Evolutionary conservation across 1,140 invertebrate genomes (phyloP).

Genomic region (Ceratosolen fusciceps): DNA sequence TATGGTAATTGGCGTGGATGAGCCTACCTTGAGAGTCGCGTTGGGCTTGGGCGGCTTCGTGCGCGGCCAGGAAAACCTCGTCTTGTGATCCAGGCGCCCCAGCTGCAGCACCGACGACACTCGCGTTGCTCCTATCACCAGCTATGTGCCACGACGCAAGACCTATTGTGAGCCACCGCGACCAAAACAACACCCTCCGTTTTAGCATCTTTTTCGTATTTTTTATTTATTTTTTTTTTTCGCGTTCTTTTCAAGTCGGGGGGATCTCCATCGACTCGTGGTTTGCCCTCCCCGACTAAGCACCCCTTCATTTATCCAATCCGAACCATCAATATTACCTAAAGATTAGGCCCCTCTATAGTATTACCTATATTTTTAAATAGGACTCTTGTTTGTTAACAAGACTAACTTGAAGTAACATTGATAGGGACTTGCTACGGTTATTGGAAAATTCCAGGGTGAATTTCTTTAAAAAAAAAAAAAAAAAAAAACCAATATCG

Average conservation of each 20-base stretch:
- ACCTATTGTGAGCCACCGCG: slow-evolving; percentile 53
- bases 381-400: too few relatives aligned
- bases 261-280: too few relatives aligned
- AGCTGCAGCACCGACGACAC: slow-evolving; percentile 63
- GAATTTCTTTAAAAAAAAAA: too few relatives aligned
- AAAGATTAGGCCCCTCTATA: too few relatives aligned
- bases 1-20: slow-evolving; percentile 65
- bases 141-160: slow-evolving; percentile 75
- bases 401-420: too few relatives aligned
- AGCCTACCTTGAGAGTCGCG: slow-evolving; percentile 84
- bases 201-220: not conserved
- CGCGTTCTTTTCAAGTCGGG: too few relatives aligned
- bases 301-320: too few relatives aligned
- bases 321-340: not conserved
- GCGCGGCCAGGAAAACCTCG: slow-evolving; percentile 80
- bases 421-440: too few relatives aligned
- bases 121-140: slow-evolving; percentile 76
- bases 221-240: not conserved
- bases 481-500: too few relatives aligned
- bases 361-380: too few relatives aligned
- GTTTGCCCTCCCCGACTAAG: too few relatives aligned
- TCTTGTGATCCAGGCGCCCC: slow-evolving; percentile 71
- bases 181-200: not conserved
- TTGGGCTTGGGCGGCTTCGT: slow-evolving; percentile 80
- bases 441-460: too few relatives aligned